Evolutionary conservation across 2,797 vertebrate genomes (phyloP), one percentile per base, ranked within the genome.

Genomic region (Enteromius unitaeniatus): DNA sequence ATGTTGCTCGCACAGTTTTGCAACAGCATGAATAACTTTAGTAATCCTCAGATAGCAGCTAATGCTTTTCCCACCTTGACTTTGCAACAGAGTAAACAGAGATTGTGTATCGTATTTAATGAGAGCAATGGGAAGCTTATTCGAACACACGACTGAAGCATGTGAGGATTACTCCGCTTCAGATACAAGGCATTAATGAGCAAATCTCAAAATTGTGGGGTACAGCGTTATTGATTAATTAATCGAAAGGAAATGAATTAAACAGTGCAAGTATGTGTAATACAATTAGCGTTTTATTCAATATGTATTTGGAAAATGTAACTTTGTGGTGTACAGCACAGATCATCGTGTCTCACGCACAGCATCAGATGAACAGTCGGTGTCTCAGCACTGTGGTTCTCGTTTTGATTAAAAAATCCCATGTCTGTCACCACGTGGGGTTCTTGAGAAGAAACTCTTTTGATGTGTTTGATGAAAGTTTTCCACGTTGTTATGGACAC

Each of bases 31-130:
- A 13, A 76, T 40, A 40, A 23, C 3, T 23, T 58, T 26, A 58
- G 7, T 58, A 58, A 58, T 76, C 31, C 49, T 34, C 31, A 23
- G 21, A 58, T 8, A 40, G 34, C 31, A 40, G 51, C 34, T 37
- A 58, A 76, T 40, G 73, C 73, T 58, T 11, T 40, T 76, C 34
- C 23, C 34, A 17, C n/a, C 51, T 40, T 53, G 53, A 76, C 21
- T 58, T 55, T 58, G 15, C 34, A 58, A 58, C 51, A 10, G 31
- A 37, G 31, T 53, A 40, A 76, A 58, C 51, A 58, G 31, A 45
- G 34, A 42, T 19, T 28, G 55, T 62, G 74, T 42, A 19, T 77
- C 37, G 11, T 62, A 60, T 60, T 45, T 77, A 42, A 60, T 23
- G 31, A 55, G 49, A 58, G 45, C 9, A 5, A 31, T 26, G 13